Evolutionary conservation across 2,113 vertebrate genomes (phyloP), one percentile per base, ranked within the genome.

Genomic region (Lagopus muta): DNA sequence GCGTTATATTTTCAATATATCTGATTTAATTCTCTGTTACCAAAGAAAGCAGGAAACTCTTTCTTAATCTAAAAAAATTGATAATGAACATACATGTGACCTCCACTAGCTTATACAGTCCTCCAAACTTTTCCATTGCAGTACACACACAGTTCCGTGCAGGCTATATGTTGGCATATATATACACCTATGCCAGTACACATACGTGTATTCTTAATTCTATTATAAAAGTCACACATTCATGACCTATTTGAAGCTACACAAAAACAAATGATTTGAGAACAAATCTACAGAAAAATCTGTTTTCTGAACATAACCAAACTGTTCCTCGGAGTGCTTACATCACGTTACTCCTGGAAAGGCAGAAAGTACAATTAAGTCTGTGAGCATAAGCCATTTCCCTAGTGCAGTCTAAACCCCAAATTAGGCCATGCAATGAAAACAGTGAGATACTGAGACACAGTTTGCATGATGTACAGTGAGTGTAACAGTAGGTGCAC

Each of bases 241-340:
- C 22, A 10, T 25, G 3, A 50, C 70, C 30, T 83, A 17, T 55
- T 84, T 55, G 24, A 72, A 75, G 27, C 15, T 54, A 30, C 15
- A 30, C 52, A 87, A 89, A 95, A 62, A 0, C 10, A 64, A 92
- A 0, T 1, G 3, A 66, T 54, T 43, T 6, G 28, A 79, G 36
- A 67, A 14, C 48, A 92, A 87, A 85, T 10, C 24, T 64, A 36
- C 18, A 58, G 78, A 86, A 88, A 60, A 69, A 48, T 85, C 62
- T 76, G 52, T 79, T 89, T 87, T 87, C 60, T 91, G 66, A 62
- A 82, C 82, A 62, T 66, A 91, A 80, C 40, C 38, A 43, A 91
- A 94, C 30, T 77, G 42, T 10, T 96, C 87, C 91, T 86, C 78
- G 40, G 84, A 67, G 82, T 67, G 69, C 52, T 93, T 85, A 80